Conservation (phyloP, 2,113 vertebrate species). For the Acrocephalus kingi region DNA sequence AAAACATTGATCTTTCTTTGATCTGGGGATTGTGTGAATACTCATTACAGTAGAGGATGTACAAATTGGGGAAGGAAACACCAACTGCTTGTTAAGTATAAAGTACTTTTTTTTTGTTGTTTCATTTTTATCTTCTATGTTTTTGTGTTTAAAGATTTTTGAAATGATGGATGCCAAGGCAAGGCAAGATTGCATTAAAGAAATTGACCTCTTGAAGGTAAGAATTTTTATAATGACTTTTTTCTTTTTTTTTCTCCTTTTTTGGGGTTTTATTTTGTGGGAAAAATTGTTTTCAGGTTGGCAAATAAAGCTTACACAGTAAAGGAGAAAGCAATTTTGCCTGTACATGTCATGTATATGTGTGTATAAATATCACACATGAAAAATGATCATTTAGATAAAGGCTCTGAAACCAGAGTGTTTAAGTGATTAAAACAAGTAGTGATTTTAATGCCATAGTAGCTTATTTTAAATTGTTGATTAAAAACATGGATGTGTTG, state of each 20-base stretch:
- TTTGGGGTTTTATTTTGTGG: background rate
- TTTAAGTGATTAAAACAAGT: background rate
- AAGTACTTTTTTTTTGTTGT: background rate
- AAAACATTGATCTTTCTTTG: constrained; percentile 7
- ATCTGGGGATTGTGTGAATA: background rate
- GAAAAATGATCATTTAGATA: background rate
- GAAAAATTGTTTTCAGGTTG: background rate
- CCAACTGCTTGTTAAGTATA: background rate
- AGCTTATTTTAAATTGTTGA: background rate
- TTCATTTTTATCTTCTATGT: background rate
- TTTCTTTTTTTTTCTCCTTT: rapidly evolving
- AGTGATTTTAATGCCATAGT: background rate
- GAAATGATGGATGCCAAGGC: constrained; percentile 97
- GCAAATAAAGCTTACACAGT: background rate
- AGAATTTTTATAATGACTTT: background rate
- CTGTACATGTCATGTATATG: background rate
- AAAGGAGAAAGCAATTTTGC: background rate
- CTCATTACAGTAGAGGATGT: background rate
- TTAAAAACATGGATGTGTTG: background rate
- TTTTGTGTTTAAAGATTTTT: constrained; percentile 81
- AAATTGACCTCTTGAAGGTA: constrained; percentile 94
- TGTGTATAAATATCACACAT: background rate
- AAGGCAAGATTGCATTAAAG: constrained; percentile 92
- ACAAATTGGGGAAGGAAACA: background rate
- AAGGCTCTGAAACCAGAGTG: background rate